These are phyloP conservation scores for Oxygymnocypris stewartii DNA, from an alignment of 2,113 vertebrate genomes.

Conservation along the genomic window DNA sequence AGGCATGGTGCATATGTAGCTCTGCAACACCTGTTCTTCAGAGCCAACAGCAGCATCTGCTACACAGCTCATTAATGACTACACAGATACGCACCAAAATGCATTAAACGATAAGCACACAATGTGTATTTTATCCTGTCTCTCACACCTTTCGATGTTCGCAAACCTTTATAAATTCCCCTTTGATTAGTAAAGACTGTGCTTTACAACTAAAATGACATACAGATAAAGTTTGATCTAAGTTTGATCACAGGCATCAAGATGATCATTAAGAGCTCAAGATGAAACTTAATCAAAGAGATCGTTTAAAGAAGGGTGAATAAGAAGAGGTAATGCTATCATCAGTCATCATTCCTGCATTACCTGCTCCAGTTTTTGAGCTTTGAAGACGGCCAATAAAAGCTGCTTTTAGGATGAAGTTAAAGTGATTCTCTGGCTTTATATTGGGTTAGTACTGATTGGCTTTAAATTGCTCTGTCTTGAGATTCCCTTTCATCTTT, in stretches of 20 bases:
- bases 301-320: slow-evolving; percentile 48
- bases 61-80: slow-evolving; percentile 76
- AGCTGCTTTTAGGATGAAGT: slow-evolving; percentile 69
- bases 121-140: not conserved
- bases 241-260: slow-evolving; percentile 48
- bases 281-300: slow-evolving; percentile 40
- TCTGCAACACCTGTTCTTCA: slow-evolving; percentile 75
- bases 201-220: slow-evolving; percentile 39
- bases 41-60: slow-evolving; percentile 76
- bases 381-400: slow-evolving; percentile 73
- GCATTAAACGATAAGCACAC: slow-evolving; percentile 5
- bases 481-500: slow-evolving; percentile 69
- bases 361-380: slow-evolving; percentile 72
- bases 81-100: slow-evolving; percentile 44
- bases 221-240: slow-evolving; percentile 33
- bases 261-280: slow-evolving; percentile 32
- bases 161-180: slow-evolving; percentile 20
- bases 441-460: slow-evolving; percentile 74
- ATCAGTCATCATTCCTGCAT: slow-evolving; percentile 67
- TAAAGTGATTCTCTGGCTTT: slow-evolving; percentile 72
- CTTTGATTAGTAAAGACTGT: not conserved
- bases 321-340: slow-evolving; percentile 68
- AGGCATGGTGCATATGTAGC: slow-evolving; percentile 74
- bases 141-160: not conserved
- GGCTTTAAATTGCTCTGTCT: slow-evolving; percentile 63